Conservation (phyloP, 2,888 invertebrate species). For the Phengaris arion region DNA sequence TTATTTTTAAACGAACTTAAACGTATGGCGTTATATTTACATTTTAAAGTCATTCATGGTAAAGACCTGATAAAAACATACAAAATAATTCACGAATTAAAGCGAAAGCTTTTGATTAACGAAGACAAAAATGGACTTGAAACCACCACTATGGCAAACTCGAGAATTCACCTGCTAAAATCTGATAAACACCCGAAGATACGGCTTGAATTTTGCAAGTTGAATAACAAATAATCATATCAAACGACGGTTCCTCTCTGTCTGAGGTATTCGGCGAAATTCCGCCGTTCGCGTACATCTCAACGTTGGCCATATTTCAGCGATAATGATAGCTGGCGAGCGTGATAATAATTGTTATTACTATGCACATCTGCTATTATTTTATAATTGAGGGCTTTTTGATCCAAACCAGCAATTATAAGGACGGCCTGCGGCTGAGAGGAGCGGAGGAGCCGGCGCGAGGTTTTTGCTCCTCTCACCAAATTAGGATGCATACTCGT, state of each 20-base stretch:
- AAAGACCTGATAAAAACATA: too few relatives aligned
- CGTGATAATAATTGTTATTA: constrained; percentile 80
- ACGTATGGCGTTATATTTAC: neutral
- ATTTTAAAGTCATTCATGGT: neutral
- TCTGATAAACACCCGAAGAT: neutral
- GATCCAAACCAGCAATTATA: constrained; percentile 79
- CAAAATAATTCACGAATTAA: too few relatives aligned
- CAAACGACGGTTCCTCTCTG: constrained; percentile 31
- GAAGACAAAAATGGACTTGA: too few relatives aligned
- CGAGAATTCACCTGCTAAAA: neutral
- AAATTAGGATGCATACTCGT: constrained; percentile 36
- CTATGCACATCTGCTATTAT: constrained; percentile 79
- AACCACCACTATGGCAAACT: neutral
- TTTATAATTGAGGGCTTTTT: constrained; percentile 79
- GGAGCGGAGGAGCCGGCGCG: constrained; percentile 54
- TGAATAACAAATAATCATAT: neutral
- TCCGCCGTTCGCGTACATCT: constrained; percentile 66
- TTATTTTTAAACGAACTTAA: neutral
- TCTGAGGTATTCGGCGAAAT: constrained; percentile 49
- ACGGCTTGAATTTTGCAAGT: neutral
- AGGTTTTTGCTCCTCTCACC: constrained; percentile 38
- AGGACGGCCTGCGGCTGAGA: constrained; percentile 72
- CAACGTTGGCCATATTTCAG: constrained; percentile 71
- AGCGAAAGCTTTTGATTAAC: too few relatives aligned
- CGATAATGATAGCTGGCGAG: constrained; percentile 72